phyloP scores from a whole-genome alignment of 2,113 vertebrate genomes.

The Sceloporus undulatus region DNA sequence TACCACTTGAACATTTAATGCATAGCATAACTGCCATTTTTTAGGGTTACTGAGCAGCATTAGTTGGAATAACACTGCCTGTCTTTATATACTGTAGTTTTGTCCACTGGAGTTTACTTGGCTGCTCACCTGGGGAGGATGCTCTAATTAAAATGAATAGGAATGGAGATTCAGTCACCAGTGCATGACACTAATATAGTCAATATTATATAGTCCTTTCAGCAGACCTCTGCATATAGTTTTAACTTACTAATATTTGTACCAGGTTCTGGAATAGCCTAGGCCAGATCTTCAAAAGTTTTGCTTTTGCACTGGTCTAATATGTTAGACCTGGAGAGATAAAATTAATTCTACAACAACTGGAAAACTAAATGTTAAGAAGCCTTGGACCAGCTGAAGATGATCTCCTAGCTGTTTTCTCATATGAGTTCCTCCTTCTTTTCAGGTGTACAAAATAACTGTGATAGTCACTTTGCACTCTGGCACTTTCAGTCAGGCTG shows the following conservation, averaged over 20 bases:
- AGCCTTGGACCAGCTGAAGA: background rate
- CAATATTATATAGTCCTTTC: background rate
- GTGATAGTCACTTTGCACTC: no score
- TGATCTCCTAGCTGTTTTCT: background rate
- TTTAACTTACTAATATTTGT: background rate
- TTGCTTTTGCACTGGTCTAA: background rate
- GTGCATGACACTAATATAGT: no score
- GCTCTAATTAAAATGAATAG: background rate
- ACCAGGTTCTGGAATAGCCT: background rate
- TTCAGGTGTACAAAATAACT: no score
- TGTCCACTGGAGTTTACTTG: background rate
- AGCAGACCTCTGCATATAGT: background rate
- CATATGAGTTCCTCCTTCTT: no score
- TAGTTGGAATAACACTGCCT: background rate
- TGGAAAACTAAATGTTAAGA: no score
- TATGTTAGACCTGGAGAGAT: background rate
- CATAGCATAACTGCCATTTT: background rate
- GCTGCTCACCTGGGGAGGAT: slow-evolving; percentile 10
- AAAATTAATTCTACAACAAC: no score
- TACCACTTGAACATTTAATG: background rate
- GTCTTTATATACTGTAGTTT: background rate
- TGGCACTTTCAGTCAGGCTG: no score
- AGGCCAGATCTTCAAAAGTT: background rate
- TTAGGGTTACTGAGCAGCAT: background rate
- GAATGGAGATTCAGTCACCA: background rate